A percentile compares a stretch with the other conserved stretches of the same genome.
Conservation (phyloP, 2,888 invertebrate genomes). For the Elysia crispata region DNA sequence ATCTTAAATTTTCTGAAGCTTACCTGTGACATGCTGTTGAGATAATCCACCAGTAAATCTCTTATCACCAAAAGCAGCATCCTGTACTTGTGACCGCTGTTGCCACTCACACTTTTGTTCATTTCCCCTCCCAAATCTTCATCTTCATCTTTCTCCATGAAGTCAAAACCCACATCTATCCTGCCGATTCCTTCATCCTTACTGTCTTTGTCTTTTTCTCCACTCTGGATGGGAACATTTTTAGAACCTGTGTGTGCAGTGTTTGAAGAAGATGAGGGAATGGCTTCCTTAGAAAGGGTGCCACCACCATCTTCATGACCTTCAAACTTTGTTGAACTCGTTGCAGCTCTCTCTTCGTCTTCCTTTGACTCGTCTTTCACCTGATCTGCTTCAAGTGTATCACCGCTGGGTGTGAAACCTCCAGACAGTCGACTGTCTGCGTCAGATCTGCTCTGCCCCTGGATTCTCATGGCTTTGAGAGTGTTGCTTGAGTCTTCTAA, state of each 20-base stretch:
- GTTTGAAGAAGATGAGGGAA: background rate
- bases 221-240: background rate
- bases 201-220: background rate
- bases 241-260: background rate
- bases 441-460: conserved; percentile 7
- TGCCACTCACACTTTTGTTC: background rate
- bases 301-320: background rate
- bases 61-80: conserved; percentile 24
- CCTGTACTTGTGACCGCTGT: conserved; percentile 35
- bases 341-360: background rate
- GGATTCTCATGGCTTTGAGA: background rate
- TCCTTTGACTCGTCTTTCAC: background rate
- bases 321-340: background rate
- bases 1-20: background rate
- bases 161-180: background rate
- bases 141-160: conserved; percentile 1
- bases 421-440: conserved; percentile 1
- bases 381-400: conserved; percentile 23
- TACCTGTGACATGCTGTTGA: conserved; percentile 40
- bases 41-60: conserved; percentile 42
- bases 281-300: background rate
- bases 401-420: conserved; percentile 25
- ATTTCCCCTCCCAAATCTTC: conserved; percentile 2
- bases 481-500: background rate
- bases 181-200: background rate